These are phyloP conservation scores for Cavia porcellus DNA, from an alignment of 2,113 vertebrate species.

Conservation along the genomic window DNA sequence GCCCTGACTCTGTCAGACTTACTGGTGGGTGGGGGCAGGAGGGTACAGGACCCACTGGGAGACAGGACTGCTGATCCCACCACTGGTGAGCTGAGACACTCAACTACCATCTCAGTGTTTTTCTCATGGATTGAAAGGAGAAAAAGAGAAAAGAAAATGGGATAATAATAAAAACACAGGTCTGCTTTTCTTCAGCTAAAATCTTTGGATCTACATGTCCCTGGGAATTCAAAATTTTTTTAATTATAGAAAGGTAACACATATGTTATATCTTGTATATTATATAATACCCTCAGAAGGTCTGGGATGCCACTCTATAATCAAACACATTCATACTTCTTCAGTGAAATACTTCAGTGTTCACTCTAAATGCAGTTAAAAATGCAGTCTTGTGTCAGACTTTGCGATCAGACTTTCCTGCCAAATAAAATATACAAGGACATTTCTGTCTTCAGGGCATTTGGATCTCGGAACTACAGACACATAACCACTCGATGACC, in stretches of 20 bases:
- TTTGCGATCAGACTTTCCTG: neutral
- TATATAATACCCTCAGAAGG: neutral
- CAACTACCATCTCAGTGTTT: neutral
- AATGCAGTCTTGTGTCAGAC: neutral
- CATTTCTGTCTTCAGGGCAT: neutral
- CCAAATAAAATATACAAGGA: neutral
- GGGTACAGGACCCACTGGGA: neutral
- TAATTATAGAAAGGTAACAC: neutral
- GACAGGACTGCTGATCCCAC: fast-evolving
- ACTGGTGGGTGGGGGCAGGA: fast-evolving
- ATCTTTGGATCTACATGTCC: neutral
- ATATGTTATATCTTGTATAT: neutral
- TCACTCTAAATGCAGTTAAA: neutral
- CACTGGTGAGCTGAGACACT: neutral
- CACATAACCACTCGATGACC: neutral
- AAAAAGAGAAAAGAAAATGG: neutral
- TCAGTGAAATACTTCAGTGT: neutral
- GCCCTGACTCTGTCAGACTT: neutral
- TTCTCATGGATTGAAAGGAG: neutral
- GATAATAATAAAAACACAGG: neutral
- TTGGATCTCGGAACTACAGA: neutral
- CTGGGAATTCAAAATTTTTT: neutral
- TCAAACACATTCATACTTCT: conserved; percentile 1
- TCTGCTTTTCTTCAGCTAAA: neutral
- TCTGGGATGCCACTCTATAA: neutral